phyloP scores from a whole-genome alignment of 2,797 vertebrate species.

The Coendou prehensilis region DNA sequence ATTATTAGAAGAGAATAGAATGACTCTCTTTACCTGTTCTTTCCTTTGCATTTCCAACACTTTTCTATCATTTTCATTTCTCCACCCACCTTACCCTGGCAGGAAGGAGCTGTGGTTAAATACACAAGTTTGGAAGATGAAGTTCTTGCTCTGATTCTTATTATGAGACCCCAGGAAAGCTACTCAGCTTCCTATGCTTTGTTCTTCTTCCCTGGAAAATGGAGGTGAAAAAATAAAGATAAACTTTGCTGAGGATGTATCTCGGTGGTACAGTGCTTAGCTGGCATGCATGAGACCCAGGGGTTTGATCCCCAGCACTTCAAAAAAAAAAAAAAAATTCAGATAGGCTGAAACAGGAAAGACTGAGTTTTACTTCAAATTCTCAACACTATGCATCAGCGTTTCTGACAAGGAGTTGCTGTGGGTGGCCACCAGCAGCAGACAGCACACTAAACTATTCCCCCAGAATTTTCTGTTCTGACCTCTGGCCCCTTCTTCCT shows the following conservation, averaged over 20 bases:
- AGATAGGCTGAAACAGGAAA: neutral
- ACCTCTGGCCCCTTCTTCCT: neutral
- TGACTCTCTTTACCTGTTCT: neutral
- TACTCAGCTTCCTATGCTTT: neutral
- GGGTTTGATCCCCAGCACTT: neutral
- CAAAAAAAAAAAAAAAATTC: slow-evolving; percentile 8
- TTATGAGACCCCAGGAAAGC: neutral
- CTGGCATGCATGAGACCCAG: too few relatives aligned
- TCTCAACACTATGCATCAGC: neutral
- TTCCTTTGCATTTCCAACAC: neutral
- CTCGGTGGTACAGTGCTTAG: neutral
- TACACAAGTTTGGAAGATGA: neutral
- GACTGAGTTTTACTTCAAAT: neutral
- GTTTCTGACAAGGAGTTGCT: neutral
- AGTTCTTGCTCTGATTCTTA: neutral
- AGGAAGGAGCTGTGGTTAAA: neutral
- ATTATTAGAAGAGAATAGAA: slow-evolving; percentile 33
- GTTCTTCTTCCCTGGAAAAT: slow-evolving; percentile 12
- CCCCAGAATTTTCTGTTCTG: neutral
- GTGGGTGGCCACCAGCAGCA: neutral
- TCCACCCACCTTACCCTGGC: neutral
- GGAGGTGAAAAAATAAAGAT: neutral
- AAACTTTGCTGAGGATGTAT: neutral
- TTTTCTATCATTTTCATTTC: neutral
- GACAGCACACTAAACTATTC: accelerated